Evolutionary conservation across 2,797 vertebrate species (phyloP).

Genomic region (Acropternis orthonyx): DNA sequence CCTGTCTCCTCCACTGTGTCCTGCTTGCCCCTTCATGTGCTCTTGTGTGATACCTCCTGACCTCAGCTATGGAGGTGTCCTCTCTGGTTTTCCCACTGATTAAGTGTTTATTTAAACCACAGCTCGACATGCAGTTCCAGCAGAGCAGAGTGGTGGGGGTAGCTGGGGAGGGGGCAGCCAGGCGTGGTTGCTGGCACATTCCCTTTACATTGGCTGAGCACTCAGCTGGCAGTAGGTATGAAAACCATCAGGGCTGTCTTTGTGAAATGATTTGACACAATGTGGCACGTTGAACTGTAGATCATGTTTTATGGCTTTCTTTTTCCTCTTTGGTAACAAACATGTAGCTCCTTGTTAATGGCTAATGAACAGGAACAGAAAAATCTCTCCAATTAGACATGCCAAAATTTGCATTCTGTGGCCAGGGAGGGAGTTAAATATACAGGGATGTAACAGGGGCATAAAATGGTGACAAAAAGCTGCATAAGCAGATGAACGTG

Average conservation of each 20-base stretch:
- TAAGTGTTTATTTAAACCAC: neutral
- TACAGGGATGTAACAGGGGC: neutral
- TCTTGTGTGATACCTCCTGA: neutral
- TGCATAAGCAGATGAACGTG: neutral
- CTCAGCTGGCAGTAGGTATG: neutral
- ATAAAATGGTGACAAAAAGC: neutral
- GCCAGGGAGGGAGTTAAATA: neutral
- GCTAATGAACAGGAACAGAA: neutral
- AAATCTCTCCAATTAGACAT: neutral
- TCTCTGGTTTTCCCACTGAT: fast-evolving
- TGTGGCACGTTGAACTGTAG: fast-evolving
- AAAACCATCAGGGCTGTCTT: neutral
- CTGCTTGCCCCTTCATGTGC: neutral
- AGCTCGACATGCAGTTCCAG: fast-evolving
- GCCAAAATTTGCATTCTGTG: neutral
- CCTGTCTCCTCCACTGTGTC: fast-evolving
- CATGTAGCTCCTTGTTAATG: neutral
- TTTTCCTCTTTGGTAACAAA: neutral
- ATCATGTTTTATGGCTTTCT: neutral
- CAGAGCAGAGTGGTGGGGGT: neutral
- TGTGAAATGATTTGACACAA: neutral
- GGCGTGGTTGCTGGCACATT: fast-evolving
- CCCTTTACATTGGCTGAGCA: neutral
- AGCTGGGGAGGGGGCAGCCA: neutral
- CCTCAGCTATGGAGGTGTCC: neutral